A percentile compares a stretch with the other conserved stretches of the same genome.
phyloP scores from a whole-genome alignment of 2,888 invertebrate species.

The Nebria brevicollis region DNA sequence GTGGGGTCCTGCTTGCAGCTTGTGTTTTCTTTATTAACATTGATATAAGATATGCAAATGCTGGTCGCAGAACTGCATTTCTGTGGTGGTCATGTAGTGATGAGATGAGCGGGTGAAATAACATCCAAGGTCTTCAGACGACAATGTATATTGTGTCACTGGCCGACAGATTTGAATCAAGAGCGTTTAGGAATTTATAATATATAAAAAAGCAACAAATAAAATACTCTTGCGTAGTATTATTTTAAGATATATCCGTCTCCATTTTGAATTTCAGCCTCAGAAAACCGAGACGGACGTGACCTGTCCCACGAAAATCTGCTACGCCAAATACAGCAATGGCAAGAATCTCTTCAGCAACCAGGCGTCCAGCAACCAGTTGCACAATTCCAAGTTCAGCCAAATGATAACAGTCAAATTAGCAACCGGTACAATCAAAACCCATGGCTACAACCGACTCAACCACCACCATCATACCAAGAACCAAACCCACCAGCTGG shows the following conservation, averaged over 20 bases:
- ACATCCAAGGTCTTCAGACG: not conserved
- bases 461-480: conserved; percentile 30
- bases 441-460: conserved; percentile 34
- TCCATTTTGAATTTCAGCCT: not conserved
- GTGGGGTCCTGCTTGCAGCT: not conserved
- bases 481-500: not conserved
- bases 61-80: not conserved
- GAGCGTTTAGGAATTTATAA: not conserved
- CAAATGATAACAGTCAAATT: not conserved
- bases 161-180: conserved; percentile 1
- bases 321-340: conserved; percentile 34
- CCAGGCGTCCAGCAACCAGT: conserved; percentile 12
- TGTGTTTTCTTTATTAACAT: not conserved
- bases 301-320: conserved; percentile 21
- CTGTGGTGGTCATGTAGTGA: not conserved
- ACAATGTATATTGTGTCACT: conserved; percentile 1
- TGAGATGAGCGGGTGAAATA: not conserved
- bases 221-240: not conserved
- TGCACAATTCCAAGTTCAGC: not conserved
- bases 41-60: conserved; percentile 1
- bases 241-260: not conserved
- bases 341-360: conserved; percentile 13
- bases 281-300: not conserved
- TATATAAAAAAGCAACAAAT: no score
- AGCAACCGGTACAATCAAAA: conserved; percentile 12